Evolutionary conservation across 2,888 invertebrate genomes (phyloP), one percentile per base, ranked within the genome.

Genomic region (Sarcophaga subvicina): DNA sequence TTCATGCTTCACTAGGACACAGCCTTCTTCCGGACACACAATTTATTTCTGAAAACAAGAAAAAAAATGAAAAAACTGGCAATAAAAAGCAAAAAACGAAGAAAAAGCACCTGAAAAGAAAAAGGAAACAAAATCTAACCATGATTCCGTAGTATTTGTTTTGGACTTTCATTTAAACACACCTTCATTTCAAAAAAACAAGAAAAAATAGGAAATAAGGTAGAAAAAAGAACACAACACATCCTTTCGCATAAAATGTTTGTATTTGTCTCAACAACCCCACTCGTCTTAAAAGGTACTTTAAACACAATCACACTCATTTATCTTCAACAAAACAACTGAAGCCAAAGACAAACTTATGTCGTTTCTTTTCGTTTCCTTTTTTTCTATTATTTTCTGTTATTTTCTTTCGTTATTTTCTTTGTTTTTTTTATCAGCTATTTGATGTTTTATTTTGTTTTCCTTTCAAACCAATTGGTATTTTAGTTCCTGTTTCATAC

Each of bases 1-100:
- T 91, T 90, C 89, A 89, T 81, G 81, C 83, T 81, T 78, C 80
- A 81, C 60, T 67, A 84, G 81, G 62, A 84, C 2, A 63, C 70
- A 75, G 69, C 60, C 80, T 73, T 78, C 60, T 84, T 75, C 62
- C 69, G 45, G 37, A 37, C 37, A 10, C 37, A 3, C 73, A 75
- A 64, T 80, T 80, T 79, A 64, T 75, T 70, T 63, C 8, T 10
- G 8, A 37, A 37, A 2, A 1, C 10, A 37, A 37, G 37, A 10
- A 2, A 10, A 10, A 37, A 37, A 37, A 37, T 37, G 0, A 2
- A 37, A 37, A 37, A 37, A 37, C 37, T 10, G 37, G 37, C 37
- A 37, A 37, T 37, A 37, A 37, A 63, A 70, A 64, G 45, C 17
- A 66, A 64, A 45, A 49, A 72, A 62, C 20, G 47, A 25, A 47